Conservation (phyloP, 2,113 vertebrate species). For the Gnathonemus longibarbis region DNA sequence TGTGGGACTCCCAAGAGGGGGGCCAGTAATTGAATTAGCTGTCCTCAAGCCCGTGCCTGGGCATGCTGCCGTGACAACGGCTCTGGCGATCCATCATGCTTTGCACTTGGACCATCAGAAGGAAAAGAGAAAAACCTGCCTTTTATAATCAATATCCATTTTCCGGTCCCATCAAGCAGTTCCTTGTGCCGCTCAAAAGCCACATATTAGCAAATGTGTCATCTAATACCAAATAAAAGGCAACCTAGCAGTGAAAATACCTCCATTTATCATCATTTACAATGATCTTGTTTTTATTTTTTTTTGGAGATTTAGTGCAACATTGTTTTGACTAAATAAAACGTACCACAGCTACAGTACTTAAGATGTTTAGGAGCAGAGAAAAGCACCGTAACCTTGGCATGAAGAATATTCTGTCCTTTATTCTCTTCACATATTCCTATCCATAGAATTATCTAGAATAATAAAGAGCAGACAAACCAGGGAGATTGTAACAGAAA, state of each 20-base stretch:
- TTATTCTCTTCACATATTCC: not conserved
- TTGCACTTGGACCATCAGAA: constrained; percentile 43
- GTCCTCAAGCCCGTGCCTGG: constrained; percentile 34
- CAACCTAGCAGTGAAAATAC: constrained; percentile 55
- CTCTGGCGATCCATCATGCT: constrained; percentile 51
- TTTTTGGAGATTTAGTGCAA: constrained; percentile 49
- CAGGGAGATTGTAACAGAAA: not conserved
- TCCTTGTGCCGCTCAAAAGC: constrained; percentile 38
- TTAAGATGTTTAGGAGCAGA: not conserved
- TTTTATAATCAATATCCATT: constrained; percentile 71
- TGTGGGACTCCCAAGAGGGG: constrained; percentile 23
- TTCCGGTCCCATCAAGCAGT: constrained; percentile 60
- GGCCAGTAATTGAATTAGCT: constrained; percentile 46
- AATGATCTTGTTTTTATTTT: constrained; percentile 30
- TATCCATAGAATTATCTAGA: not conserved
- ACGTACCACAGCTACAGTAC: constrained; percentile 23
- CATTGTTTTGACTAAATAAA: constrained; percentile 43
- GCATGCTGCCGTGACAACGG: constrained; percentile 44
- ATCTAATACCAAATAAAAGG: constrained; percentile 66
- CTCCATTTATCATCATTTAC: constrained; percentile 65
- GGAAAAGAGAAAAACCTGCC: constrained; percentile 40
- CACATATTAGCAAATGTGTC: constrained; percentile 49
- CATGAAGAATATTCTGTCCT: not conserved
- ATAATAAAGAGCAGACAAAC: not conserved
- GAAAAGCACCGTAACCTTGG: not conserved